These are phyloP conservation scores for Varanus salvator DNA, from an alignment of 2,113 vertebrate genomes.

Conservation along the genomic window DNA sequence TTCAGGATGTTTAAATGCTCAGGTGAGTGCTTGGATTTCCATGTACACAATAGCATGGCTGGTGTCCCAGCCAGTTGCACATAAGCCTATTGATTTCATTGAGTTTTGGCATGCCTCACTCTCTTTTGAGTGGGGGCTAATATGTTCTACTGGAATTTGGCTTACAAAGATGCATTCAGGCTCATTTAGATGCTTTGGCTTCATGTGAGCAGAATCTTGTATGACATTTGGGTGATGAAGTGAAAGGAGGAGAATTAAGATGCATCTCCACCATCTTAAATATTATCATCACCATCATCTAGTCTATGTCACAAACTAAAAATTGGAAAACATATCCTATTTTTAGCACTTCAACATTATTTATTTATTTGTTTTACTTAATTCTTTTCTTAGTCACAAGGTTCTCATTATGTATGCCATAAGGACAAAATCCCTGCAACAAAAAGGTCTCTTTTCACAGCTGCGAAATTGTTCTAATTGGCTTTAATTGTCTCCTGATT, in stretches of 20 bases:
- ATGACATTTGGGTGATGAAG: conserved; percentile 49
- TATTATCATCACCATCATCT: not conserved
- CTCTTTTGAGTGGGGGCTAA: not conserved
- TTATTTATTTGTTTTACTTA: conserved; percentile 20
- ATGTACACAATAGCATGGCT: not conserved
- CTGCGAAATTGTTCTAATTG: conserved; percentile 62
- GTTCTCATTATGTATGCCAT: conserved; percentile 43
- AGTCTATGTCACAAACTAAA: conserved; percentile 55
- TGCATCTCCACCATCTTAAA: conserved; percentile 38
- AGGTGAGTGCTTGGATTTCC: not conserved
- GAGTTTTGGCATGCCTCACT: not conserved
- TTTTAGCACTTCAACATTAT: conserved; percentile 37
- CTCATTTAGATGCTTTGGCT: conserved; percentile 35
- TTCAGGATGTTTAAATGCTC: conserved; percentile 9
- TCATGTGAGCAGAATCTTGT: conserved; percentile 53
- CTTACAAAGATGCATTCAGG: conserved; percentile 44
- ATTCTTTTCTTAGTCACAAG: conserved; percentile 47
- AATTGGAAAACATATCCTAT: conserved; percentile 44
- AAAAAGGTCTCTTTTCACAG: conserved; percentile 51
- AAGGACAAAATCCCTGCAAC: conserved; percentile 41
- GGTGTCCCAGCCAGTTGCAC: not conserved
- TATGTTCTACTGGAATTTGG: conserved; percentile 26
- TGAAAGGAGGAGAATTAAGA: conserved; percentile 20
- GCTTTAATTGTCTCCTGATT: conserved; percentile 58
- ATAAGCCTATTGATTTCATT: not conserved